Evolutionary conservation across 2,113 vertebrate genomes (phyloP).

Genomic region (Sturnus vulgaris): DNA sequence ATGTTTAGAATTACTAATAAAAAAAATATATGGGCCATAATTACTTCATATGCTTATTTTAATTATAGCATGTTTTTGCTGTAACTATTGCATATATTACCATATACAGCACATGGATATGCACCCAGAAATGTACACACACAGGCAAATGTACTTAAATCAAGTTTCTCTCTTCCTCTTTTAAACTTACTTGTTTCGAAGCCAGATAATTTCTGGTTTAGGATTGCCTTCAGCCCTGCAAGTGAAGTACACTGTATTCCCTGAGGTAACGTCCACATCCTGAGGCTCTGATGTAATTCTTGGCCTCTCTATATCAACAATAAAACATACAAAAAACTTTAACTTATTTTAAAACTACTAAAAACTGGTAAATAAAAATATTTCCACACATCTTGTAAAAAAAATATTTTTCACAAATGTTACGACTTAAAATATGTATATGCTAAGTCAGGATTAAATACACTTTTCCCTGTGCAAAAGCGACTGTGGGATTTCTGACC

Average conservation of each 20-base stretch:
- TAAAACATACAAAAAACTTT: not conserved
- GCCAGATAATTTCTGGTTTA: constrained; percentile 99
- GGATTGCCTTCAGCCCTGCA: constrained; percentile 97
- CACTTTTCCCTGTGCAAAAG: not conserved
- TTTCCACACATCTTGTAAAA: not conserved
- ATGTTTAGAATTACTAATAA: not conserved
- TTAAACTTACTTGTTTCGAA: constrained; percentile 91
- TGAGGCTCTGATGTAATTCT: constrained; percentile 96
- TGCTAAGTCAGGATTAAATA: not conserved
- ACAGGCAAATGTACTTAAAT: not conserved
- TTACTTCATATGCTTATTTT: not conserved
- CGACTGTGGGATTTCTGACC: not conserved
- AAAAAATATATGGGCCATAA: not conserved
- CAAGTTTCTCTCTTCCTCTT: not conserved
- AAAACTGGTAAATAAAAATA: not conserved
- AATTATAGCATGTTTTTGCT: not conserved
- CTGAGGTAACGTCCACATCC: constrained; percentile 93
- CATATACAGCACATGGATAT: not conserved
- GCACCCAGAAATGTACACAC: not conserved
- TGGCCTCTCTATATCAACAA: constrained; percentile 83
- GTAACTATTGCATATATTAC: not conserved
- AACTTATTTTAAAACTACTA: not conserved
- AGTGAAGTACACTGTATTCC: constrained; percentile 98
- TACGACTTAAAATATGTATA: not conserved
- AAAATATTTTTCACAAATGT: not conserved